phyloP scores from a whole-genome alignment of 1,140 invertebrate species.

The Scaptomyza pallida region DNA sequence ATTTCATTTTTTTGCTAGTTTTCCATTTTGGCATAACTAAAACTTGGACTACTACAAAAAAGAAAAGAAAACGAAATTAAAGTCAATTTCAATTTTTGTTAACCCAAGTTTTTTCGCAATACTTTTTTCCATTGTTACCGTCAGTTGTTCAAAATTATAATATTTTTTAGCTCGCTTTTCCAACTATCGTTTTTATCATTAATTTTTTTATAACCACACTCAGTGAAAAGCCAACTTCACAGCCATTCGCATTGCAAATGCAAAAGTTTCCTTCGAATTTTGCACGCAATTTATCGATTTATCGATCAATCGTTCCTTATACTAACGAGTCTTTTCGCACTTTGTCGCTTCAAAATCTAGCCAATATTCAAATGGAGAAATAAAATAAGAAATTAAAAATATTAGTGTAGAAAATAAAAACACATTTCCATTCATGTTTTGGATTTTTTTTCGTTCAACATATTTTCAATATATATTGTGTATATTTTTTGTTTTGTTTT shows the following conservation, averaged over 20 bases:
- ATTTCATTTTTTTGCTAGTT: constrained; percentile 11
- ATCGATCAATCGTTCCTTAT: constrained; percentile 45
- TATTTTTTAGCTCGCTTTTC: constrained; percentile 21
- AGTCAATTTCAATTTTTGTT: constrained; percentile 16
- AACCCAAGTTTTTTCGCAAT: too few relatives aligned
- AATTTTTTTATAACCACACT: constrained; percentile 24
- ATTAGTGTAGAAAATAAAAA: constrained; percentile 53
- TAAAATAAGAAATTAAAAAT: constrained; percentile 9
- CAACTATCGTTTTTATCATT: constrained; percentile 20
- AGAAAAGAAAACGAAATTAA: constrained; percentile 28
- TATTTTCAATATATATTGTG: constrained; percentile 63
- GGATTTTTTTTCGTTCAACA: constrained; percentile 60
- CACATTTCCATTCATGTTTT: constrained; percentile 56
- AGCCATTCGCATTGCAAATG: constrained; percentile 71
- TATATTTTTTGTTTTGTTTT: constrained; percentile 60
- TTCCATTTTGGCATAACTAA: constrained; percentile 45
- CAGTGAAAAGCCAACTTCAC: constrained; percentile 71
- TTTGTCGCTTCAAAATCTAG: constrained; percentile 29
- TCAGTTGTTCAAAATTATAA: constrained; percentile 13
- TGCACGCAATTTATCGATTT: constrained; percentile 20
- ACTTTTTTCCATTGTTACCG: too few relatives aligned
- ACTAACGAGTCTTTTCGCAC: constrained; percentile 65
- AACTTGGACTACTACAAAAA: constrained; percentile 50
- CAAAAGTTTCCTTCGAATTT: constrained; percentile 60
- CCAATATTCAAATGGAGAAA: constrained; percentile 8